These are phyloP conservation scores for Alligator sinensis DNA, from an alignment of 2,113 vertebrate genomes.

Conservation along the genomic window DNA sequence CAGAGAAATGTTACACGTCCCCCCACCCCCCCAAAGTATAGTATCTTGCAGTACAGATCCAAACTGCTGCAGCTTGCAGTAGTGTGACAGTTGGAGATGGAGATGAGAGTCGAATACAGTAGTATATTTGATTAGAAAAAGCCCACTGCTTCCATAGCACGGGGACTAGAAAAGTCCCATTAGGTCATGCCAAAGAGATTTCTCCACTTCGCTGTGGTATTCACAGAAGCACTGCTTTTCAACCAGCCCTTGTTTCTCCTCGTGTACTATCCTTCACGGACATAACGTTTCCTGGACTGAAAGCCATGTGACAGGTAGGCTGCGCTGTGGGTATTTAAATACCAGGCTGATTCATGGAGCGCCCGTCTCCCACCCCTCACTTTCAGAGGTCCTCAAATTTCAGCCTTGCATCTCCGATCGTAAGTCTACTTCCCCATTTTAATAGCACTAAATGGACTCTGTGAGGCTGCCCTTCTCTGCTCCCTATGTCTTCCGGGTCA, in stretches of 20 bases:
- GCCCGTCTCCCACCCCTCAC: constrained; percentile 58
- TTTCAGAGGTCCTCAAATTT: constrained; percentile 49
- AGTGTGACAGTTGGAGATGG: not conserved
- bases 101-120: not conserved
- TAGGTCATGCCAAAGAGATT: not conserved
- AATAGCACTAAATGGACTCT: constrained; percentile 73
- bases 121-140: not conserved
- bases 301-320: rapidly evolving
- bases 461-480: constrained; percentile 68
- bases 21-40: not conserved
- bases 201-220: not conserved
- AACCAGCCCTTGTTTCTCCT: not conserved
- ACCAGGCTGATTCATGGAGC: not conserved
- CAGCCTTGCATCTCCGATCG: constrained; percentile 56
- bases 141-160: not conserved
- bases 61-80: rapidly evolving
- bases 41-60: not conserved
- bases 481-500: constrained; percentile 71
- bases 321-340: not conserved
- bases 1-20: too few species aligned
- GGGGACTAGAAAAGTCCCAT: not conserved
- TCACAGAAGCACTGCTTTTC: not conserved
- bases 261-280: not conserved
- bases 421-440: constrained; percentile 68
- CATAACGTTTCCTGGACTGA: not conserved